Conservation (phyloP, 1,140 invertebrate species). For the Sinella curviseta region DNA sequence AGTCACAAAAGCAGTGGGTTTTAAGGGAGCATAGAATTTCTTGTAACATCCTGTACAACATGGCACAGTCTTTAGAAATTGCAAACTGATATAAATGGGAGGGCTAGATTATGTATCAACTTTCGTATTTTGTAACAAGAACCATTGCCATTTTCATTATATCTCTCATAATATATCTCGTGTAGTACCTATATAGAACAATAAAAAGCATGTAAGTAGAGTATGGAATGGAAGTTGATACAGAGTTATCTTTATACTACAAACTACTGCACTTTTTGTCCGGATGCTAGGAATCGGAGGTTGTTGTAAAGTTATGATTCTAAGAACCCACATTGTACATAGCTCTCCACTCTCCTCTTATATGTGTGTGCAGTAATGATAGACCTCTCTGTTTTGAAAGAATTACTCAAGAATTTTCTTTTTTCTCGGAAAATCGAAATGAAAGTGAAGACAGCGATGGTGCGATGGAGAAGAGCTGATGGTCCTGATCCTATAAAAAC, state of each 20-base stretch:
- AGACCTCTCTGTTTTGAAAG: neutral
- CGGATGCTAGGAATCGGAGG: neutral
- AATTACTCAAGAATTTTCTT: neutral
- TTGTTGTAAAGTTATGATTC: neutral
- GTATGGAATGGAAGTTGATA: neutral
- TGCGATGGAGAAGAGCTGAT: neutral
- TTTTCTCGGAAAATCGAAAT: constrained; percentile 2
- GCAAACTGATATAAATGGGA: neutral
- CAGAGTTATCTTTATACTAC: neutral
- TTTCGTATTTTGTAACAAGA: neutral
- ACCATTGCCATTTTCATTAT: neutral
- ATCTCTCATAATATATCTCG: neutral
- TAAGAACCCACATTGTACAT: neutral
- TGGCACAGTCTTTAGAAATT: neutral
- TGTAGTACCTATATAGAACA: neutral
- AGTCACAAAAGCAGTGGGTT: neutral
- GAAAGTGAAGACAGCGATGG: neutral
- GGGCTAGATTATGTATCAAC: neutral
- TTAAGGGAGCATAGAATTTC: neutral
- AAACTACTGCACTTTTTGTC: neutral
- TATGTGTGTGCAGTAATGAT: neutral
- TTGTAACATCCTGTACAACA: neutral
- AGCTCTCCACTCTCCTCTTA: neutral
- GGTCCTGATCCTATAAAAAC: too few species aligned
- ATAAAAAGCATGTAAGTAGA: neutral